phyloP scores from a whole-genome alignment of 2,113 vertebrate species.

The Trichomycterus rosablanca region DNA sequence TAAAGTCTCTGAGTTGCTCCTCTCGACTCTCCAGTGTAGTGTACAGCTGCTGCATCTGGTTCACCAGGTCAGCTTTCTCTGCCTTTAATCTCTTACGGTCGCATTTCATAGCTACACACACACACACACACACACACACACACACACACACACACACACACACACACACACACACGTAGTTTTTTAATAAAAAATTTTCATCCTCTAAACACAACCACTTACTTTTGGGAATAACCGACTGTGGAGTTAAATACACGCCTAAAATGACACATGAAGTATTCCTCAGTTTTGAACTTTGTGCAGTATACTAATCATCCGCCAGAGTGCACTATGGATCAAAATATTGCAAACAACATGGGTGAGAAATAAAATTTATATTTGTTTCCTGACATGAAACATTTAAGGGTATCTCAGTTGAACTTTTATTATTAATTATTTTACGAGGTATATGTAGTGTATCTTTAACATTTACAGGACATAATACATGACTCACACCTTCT shows the following conservation, averaged over 20 bases:
- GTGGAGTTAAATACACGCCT: background rate
- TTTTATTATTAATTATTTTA: too few relatives aligned
- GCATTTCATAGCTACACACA: constrained; percentile 77
- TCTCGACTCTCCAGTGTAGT: constrained; percentile 82
- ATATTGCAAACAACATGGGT: background rate
- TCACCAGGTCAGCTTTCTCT: constrained; percentile 81
- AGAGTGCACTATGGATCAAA: constrained; percentile 20
- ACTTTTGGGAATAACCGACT: too few relatives aligned
- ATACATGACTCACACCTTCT: too few relatives aligned
- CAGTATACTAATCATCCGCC: background rate
- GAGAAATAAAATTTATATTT: too few relatives aligned
- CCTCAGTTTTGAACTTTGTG: background rate
- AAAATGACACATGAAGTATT: background rate
- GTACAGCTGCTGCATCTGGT: constrained; percentile 87
- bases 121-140: constrained; percentile 9
- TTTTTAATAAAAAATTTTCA: background rate
- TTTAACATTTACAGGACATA: too few relatives aligned
- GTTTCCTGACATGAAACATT: too few relatives aligned
- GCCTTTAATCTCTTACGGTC: constrained; percentile 82
- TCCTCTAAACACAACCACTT: background rate
- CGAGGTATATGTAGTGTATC: too few relatives aligned
- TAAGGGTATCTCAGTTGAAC: too few relatives aligned
- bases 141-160: constrained; percentile 12
- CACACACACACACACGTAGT: constrained; percentile 11
- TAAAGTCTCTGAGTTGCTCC: constrained; percentile 83